Evolutionary conservation across 2,888 invertebrate species (phyloP).

Genomic region (Hoplodrina blanda): DNA sequence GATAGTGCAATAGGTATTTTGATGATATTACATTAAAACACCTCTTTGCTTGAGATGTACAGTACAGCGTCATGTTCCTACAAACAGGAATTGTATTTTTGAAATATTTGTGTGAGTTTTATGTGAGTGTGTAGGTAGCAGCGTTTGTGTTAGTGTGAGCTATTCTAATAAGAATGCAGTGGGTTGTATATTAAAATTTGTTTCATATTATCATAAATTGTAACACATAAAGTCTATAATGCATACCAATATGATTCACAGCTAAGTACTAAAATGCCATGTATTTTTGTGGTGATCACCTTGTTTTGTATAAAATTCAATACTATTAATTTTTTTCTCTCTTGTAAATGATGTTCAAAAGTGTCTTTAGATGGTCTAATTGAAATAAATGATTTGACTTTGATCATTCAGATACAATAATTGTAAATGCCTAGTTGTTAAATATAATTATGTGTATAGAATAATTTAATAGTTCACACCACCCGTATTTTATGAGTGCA

Average conservation of each 20-base stretch:
- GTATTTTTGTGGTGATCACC: neutral
- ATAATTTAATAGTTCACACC: neutral
- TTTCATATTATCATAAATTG: slow-evolving; percentile 1
- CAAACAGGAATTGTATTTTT: slow-evolving; percentile 16
- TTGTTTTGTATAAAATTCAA: too few species aligned
- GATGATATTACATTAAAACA: neutral
- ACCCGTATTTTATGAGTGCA: neutral
- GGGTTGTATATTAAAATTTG: slow-evolving; percentile 1
- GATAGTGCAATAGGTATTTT: slow-evolving; percentile 13
- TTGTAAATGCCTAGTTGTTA: neutral
- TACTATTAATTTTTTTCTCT: too few species aligned
- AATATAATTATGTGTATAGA: neutral
- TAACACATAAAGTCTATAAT: neutral
- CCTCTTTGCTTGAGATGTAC: neutral
- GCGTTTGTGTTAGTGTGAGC: slow-evolving; percentile 6
- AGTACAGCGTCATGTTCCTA: neutral
- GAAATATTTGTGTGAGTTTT: slow-evolving; percentile 15
- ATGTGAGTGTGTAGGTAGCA: slow-evolving; percentile 4
- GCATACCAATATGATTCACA: slow-evolving; percentile 1
- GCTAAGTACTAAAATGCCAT: neutral
- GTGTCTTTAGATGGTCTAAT: too few species aligned
- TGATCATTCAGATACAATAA: neutral
- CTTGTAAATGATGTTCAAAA: too few species aligned
- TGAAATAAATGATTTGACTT: too few species aligned
- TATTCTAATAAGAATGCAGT: slow-evolving; percentile 24